These are phyloP conservation scores for Brachionus koreanus DNA, from an alignment of 1,140 invertebrate species.

Conservation along the genomic window DNA sequence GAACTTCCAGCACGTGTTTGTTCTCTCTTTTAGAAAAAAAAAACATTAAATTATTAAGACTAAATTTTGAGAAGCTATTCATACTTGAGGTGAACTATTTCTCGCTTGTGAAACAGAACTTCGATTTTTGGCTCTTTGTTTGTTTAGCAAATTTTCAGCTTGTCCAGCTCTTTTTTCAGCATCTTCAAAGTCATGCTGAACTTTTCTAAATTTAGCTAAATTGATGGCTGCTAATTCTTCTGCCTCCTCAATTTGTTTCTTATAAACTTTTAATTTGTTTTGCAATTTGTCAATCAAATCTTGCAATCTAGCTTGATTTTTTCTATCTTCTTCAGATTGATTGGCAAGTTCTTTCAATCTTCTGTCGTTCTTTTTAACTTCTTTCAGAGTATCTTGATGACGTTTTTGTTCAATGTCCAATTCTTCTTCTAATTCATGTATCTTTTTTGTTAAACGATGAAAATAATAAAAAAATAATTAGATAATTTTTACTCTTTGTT, in stretches of 20 bases:
- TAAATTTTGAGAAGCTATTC: background rate
- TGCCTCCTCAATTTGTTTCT: constrained; percentile 97
- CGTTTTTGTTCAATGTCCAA: constrained; percentile 94
- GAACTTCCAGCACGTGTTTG: background rate
- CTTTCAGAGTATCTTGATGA: constrained; percentile 70
- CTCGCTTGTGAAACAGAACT: constrained; percentile 62
- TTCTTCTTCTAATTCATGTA: constrained; percentile 84
- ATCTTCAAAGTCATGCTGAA: constrained; percentile 67
- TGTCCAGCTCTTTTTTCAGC: constrained; percentile 95
- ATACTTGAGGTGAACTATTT: background rate
- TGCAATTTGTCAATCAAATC: constrained; percentile 97
- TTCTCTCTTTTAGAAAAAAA: background rate
- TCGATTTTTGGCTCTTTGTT: constrained; percentile 91
- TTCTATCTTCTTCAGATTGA: constrained; percentile 91
- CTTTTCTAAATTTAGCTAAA: constrained; percentile 98
- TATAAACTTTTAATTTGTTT: constrained; percentile 98
- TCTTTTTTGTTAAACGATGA: constrained; percentile 46
- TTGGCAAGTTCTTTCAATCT: constrained; percentile 71
- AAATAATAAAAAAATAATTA: background rate
- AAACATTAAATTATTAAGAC: background rate
- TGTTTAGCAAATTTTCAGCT: constrained; percentile 92
- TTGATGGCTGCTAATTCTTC: constrained; percentile 97
- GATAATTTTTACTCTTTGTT: constrained; percentile 57
- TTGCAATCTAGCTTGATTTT: constrained; percentile 95
- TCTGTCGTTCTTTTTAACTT: constrained; percentile 73